Evolutionary conservation across 35 echinoderm and acorn worm species (phyloP), one percentile per base, ranked within the genome.

Genomic region (Ophiothrix spiculata): DNA sequence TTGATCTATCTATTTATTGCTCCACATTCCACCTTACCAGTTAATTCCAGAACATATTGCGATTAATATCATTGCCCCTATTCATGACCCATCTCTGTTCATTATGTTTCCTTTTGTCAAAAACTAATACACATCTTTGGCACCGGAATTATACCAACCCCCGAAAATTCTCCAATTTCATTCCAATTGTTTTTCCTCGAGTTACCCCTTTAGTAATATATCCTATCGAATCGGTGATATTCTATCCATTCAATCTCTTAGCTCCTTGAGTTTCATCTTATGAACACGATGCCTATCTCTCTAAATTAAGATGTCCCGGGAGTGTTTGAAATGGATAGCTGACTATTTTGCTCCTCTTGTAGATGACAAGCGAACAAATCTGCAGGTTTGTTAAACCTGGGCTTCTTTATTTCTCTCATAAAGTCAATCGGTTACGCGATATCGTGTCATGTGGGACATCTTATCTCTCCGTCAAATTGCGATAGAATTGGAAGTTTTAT

Each of bases 321-420:
- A 69, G 60, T 69, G 6, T 69, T 69, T 69, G 60, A 69, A 69
- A 69, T 69, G 60, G 60, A 69, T 69, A 69, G 60, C 60, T 69
- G 17, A 25, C 60, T 69, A 69, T 69, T 69, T 69, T 69, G 16
- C 60, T 69, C 6, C 23, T 69, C n/a, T n/a, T n/a, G n/a, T n/a
- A n/a, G n/a, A n/a, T n/a, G n/a, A 69, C 60, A 4, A 69, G 10
- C 4, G 60, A 69, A 69, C 29, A 69, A 69, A 69, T 69, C 60
- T 69, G 60, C 60, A 69, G 29, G 60, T 69, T 69, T 69, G 16
- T 69, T 6, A 25, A 28, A 69, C n/a, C n/a, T n/a, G n/a, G 60
- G 60, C 60, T 69, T 6, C 60, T 69, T 49, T 69, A 69, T 1
- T 69, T 69, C 6, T 25, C 29, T 69, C 60, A 69, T 69, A 15